Percentiles rank a stretch among this genome's conserved stretches.
Evolutionary conservation across 2,797 vertebrate genomes (phyloP).

Genomic region (Petrocephalus schoutedeni): DNA sequence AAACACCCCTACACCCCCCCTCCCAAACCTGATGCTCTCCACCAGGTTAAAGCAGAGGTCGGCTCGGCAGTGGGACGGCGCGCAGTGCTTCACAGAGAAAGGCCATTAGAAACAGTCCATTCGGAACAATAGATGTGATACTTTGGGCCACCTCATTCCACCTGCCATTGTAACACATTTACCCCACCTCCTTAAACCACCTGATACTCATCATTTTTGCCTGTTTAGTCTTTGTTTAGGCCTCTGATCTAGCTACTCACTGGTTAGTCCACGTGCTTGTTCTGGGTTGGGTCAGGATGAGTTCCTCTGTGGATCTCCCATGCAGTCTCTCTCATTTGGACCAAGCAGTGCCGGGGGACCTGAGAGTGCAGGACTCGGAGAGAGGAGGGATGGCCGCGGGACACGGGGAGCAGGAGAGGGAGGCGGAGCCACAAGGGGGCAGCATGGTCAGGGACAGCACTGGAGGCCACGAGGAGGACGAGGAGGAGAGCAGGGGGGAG

Average conservation of each 20-base stretch:
- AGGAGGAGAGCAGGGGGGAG: slow-evolving; percentile 23
- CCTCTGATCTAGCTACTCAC: neutral
- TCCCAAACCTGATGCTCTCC: neutral
- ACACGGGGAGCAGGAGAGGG: neutral
- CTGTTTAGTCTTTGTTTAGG: neutral
- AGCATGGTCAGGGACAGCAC: neutral
- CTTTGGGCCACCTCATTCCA: neutral
- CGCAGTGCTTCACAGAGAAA: neutral
- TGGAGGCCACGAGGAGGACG: neutral
- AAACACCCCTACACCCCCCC: neutral
- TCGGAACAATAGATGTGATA: neutral
- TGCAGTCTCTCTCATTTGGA: slow-evolving; percentile 42
- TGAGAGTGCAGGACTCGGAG: neutral
- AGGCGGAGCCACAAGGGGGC: neutral
- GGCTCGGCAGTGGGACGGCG: neutral
- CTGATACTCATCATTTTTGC: neutral
- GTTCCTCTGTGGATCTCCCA: neutral
- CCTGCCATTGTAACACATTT: neutral
- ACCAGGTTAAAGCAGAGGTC: neutral
- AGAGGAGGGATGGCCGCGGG: neutral
- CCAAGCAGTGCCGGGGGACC: slow-evolving; percentile 62
- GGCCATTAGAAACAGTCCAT: neutral
- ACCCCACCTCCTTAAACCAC: neutral
- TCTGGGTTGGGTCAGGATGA: neutral
- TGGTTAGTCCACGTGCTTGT: neutral